Conservation (phyloP, 37 sponge, comb jelly and placozoan species). For the Cladorhizidae sp. region DNA sequence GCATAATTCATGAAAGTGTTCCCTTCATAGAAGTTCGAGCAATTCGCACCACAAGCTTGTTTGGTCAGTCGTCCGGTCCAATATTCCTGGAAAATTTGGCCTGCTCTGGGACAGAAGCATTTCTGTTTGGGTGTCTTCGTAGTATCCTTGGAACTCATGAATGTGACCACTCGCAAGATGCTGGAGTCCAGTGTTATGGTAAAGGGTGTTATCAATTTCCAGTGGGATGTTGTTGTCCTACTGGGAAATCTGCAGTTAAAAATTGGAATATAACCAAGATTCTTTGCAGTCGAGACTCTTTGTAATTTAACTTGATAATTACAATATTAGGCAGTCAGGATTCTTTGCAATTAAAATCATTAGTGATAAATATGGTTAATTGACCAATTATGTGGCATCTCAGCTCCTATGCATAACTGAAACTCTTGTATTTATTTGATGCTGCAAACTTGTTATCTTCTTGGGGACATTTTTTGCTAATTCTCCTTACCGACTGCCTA, state of each 20-base stretch:
- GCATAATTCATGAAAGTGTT: no score
- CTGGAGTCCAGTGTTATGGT: conserved; percentile 45
- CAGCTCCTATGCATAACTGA: not conserved
- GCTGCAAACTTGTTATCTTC: no score
- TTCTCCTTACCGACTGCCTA: no score
- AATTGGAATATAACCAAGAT: no score
- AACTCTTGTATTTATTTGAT: not conserved
- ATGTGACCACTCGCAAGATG: conserved; percentile 61
- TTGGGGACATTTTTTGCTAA: no score
- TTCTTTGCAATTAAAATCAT: no score
- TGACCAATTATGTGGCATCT: no score
- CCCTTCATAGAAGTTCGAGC: not conserved
- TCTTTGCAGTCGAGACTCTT: no score
- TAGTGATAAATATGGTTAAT: no score
- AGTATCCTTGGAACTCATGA: not conserved
- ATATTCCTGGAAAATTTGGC: conserved; percentile 32
- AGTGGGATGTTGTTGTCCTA: no score
- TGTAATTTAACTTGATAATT: not conserved
- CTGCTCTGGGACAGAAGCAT: conserved; percentile 32
- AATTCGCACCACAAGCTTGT: not conserved
- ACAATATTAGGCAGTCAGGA: no score
- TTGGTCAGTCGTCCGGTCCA: conserved; percentile 24
- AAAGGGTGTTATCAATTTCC: not conserved
- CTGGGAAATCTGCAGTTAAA: no score
- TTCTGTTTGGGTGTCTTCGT: conserved; percentile 28